Percentiles rank a stretch among this genome's conserved stretches.
These are phyloP conservation scores for Caenorhabditis panamensis DNA, from an alignment of 2,888 invertebrate species.

Conservation along the genomic window DNA sequence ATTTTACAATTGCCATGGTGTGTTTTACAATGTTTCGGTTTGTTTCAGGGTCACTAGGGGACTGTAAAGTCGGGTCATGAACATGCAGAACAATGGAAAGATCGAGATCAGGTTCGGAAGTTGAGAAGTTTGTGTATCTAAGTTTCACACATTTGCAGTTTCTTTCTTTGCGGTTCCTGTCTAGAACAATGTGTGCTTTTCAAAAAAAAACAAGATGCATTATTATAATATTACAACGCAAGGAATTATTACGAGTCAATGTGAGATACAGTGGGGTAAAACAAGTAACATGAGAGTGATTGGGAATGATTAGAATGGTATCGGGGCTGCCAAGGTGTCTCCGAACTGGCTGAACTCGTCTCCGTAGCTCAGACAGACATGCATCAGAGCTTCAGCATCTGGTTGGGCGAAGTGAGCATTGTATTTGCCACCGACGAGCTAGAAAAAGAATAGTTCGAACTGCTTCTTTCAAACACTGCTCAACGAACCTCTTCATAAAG, in stretches of 20 bases:
- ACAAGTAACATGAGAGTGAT: background rate
- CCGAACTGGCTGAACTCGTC: constrained; percentile 72
- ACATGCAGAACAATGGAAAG: background rate
- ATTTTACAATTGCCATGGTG: background rate
- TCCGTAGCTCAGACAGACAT: constrained; percentile 75
- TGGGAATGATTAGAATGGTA: constrained; percentile 56
- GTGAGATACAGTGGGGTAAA: background rate
- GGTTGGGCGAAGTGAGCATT: constrained; percentile 75
- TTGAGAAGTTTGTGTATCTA: background rate
- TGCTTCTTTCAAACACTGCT: background rate
- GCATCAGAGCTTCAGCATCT: constrained; percentile 75
- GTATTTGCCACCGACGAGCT: constrained; percentile 36
- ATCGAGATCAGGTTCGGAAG: background rate
- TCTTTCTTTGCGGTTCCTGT: too few species aligned
- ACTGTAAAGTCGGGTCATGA: background rate
- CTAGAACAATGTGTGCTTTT: too few species aligned
- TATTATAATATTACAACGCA: too few species aligned
- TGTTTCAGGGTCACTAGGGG: background rate
- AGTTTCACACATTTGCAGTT: too few species aligned
- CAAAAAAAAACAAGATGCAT: too few species aligned
- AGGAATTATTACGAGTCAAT: too few species aligned
- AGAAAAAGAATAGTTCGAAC: background rate
- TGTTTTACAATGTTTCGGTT: constrained; percentile 5
- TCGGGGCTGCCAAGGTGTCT: constrained; percentile 62
- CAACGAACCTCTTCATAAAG: constrained; percentile 28